phyloP scores from a whole-genome alignment of 2,113 vertebrate species.

The Mungos mungo region DNA sequence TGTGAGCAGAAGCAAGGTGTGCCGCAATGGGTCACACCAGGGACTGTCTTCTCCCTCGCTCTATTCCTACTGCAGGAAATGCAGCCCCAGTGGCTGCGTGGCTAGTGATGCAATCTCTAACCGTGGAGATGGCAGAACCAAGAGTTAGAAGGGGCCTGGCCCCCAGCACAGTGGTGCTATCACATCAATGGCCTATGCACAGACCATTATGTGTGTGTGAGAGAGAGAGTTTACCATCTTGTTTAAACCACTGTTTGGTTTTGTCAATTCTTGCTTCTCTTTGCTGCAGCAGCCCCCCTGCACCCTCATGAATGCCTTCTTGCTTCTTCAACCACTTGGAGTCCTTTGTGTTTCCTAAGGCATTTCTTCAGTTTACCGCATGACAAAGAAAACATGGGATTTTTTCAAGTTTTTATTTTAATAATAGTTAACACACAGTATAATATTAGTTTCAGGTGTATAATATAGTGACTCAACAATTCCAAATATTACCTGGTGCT shows the following conservation, averaged over 20 bases:
- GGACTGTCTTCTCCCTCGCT: not conserved
- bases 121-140: not conserved
- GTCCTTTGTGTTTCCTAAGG: not conserved
- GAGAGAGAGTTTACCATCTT: not conserved
- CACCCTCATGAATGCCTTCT: not conserved
- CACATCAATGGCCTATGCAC: not conserved
- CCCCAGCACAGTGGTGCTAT: not conserved
- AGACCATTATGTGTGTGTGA: not conserved
- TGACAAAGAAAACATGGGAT: not conserved
- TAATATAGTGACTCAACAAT: not conserved
- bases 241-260: not conserved
- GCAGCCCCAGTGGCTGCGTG: not conserved
- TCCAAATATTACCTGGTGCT: not conserved
- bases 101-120: fast-evolving
- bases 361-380: not conserved
- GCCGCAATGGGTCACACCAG: fast-evolving
- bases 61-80: not conserved
- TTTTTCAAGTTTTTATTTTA: not conserved
- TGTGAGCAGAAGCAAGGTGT: not conserved
- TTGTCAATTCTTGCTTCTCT: not conserved
- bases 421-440: not conserved
- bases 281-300: not conserved
- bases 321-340: not conserved
- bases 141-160: not conserved
- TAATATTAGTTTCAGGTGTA: not conserved